Percentiles rank a stretch among this genome's conserved stretches.
phyloP scores from a whole-genome alignment of 1,140 invertebrate genomes.

The Metopolophium dirhodum region DNA sequence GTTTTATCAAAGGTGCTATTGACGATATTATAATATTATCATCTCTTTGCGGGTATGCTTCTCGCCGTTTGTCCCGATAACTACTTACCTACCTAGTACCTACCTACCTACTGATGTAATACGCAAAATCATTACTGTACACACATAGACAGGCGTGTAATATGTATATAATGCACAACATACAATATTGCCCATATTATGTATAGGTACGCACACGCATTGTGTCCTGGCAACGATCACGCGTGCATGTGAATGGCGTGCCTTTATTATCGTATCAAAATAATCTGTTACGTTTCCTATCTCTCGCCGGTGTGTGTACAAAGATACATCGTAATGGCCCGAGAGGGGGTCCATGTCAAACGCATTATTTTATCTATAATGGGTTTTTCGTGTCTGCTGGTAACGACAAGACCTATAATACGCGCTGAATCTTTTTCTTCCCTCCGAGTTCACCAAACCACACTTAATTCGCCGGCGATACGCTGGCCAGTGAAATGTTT shows the following conservation, averaged over 20 bases:
- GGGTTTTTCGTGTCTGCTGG: slow-evolving; percentile 53
- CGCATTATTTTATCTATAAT: slow-evolving; percentile 57
- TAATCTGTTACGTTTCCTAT: slow-evolving; percentile 38
- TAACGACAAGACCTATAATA: slow-evolving; percentile 33
- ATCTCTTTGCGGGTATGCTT: not conserved
- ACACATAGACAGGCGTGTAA: not conserved
- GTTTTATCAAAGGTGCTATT: not conserved
- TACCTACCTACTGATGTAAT: not conserved
- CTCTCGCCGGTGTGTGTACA: not conserved
- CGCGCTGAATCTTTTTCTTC: not conserved
- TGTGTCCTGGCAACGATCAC: not conserved
- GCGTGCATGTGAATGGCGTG: slow-evolving; percentile 15
- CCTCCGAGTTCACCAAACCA: not conserved
- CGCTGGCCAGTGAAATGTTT: slow-evolving; percentile 4
- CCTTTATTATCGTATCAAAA: slow-evolving; percentile 35
- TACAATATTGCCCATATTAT: not conserved
- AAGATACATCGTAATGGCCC: slow-evolving; percentile 16
- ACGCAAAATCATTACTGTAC: not conserved
- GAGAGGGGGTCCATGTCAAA: slow-evolving; percentile 37
- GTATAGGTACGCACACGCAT: not conserved
- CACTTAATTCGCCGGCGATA: slow-evolving; percentile 33
- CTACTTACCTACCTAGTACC: no score
- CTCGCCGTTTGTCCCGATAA: not conserved
- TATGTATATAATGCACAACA: not conserved
- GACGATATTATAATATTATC: not conserved